These are phyloP conservation scores for Portunus trituberculatus DNA, from an alignment of 1,140 invertebrate genomes.

Conservation along the genomic window DNA sequence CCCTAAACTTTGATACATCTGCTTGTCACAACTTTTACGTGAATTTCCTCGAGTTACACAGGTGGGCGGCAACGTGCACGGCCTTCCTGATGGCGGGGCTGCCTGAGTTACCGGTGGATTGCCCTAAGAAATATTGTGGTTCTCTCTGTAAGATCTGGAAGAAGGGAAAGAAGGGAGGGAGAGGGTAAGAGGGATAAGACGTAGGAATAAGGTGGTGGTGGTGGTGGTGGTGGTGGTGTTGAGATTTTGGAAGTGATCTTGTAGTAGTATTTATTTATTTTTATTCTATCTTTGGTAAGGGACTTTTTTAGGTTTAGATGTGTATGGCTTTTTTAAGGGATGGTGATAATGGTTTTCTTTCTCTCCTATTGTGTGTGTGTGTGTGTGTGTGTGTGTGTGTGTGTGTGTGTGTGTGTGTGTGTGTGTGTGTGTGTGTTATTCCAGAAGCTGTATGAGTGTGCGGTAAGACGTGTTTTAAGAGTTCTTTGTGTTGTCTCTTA, in stretches of 20 bases:
- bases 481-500: too few species aligned
- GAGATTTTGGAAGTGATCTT: too few species aligned
- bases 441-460: neutral
- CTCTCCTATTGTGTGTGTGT: neutral
- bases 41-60: constrained; percentile 1
- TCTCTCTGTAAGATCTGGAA: neutral
- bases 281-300: too few species aligned
- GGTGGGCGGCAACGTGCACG: neutral
- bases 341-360: neutral
- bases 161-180: neutral
- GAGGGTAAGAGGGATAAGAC: neutral
- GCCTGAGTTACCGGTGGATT: neutral
- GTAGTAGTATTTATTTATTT: too few species aligned
- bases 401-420: constrained; percentile 25
- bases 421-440: constrained; percentile 8
- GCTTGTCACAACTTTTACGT: neutral
- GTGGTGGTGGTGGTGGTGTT: too few species aligned
- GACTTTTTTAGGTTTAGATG: neutral
- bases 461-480: neutral
- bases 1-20: constrained; percentile 22
- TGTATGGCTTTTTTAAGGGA: neutral
- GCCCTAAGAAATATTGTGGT: neutral
- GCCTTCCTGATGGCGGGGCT: neutral
- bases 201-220: too few species aligned
- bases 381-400: constrained; percentile 20